These are phyloP conservation scores for Otus sunia DNA, from an alignment of 2,113 vertebrate species.

Conservation along the genomic window DNA sequence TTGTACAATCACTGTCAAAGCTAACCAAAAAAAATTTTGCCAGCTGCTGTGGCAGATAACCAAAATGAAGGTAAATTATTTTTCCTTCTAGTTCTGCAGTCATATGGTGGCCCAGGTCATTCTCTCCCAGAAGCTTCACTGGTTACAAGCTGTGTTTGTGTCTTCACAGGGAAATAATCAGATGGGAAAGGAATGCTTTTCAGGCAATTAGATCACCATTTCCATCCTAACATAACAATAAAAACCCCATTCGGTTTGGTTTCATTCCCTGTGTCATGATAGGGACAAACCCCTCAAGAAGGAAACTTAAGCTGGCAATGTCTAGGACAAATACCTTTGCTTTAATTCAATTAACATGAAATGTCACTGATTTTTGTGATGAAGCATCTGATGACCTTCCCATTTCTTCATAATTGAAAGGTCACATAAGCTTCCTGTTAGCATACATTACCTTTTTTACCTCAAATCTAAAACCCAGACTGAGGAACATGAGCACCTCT, in stretches of 20 bases:
- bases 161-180: neutral
- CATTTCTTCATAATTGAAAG: neutral
- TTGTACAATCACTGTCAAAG: neutral
- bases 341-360: slow-evolving; percentile 2
- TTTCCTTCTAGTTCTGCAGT: neutral
- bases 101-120: neutral
- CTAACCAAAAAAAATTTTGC: neutral
- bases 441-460: neutral
- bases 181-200: neutral
- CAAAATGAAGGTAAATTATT: neutral
- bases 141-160: neutral
- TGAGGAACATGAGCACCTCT: neutral
- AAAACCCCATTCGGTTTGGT: rapidly evolving
- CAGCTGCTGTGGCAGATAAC: neutral
- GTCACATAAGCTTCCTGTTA: neutral
- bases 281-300: neutral
- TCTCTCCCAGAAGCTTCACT: neutral
- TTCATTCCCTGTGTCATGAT: neutral
- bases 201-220: neutral
- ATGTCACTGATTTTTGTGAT: neutral
- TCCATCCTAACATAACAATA: neutral
- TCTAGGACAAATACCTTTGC: neutral
- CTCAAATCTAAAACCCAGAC: neutral
- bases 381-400: neutral
- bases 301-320: neutral